Percentiles rank a stretch among this genome's conserved stretches.
phyloP scores from a whole-genome alignment of 2,113 vertebrate genomes.

The Tapirus terrestris region DNA sequence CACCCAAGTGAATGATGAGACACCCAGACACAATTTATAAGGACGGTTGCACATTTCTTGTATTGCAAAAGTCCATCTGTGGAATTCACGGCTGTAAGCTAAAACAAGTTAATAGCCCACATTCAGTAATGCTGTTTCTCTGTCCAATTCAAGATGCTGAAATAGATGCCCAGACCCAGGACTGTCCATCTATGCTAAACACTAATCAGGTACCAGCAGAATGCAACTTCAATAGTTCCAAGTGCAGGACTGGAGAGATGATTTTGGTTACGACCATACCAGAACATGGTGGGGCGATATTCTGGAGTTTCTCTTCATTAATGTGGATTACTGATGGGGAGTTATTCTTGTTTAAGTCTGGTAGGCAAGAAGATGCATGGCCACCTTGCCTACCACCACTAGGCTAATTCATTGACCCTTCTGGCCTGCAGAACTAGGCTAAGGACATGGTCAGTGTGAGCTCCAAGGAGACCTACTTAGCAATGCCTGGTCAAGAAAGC shows the following conservation, averaged over 20 bases:
- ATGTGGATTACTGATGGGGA: neutral
- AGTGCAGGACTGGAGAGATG: neutral
- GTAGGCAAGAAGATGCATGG: neutral
- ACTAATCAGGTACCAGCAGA: neutral
- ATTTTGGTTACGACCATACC: neutral
- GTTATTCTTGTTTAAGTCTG: neutral
- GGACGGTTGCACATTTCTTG: slow-evolving; percentile 11
- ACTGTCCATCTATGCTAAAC: neutral
- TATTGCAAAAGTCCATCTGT: neutral
- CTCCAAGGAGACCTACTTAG: neutral
- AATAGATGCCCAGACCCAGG: neutral
- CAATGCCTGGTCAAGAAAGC: neutral
- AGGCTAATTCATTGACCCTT: neutral
- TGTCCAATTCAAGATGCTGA: slow-evolving; percentile 10
- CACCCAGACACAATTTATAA: neutral
- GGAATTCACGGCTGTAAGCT: slow-evolving; percentile 15
- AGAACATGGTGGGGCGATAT: neutral
- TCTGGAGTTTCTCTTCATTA: neutral
- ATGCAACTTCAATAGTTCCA: neutral
- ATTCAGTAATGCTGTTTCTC: neutral
- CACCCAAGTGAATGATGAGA: neutral
- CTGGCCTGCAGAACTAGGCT: neutral
- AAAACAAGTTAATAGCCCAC: slow-evolving; percentile 29
- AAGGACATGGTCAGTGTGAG: neutral
- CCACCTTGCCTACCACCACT: neutral